phyloP scores from a whole-genome alignment of 2,797 vertebrate genomes.

The Notamacropus eugenii region DNA sequence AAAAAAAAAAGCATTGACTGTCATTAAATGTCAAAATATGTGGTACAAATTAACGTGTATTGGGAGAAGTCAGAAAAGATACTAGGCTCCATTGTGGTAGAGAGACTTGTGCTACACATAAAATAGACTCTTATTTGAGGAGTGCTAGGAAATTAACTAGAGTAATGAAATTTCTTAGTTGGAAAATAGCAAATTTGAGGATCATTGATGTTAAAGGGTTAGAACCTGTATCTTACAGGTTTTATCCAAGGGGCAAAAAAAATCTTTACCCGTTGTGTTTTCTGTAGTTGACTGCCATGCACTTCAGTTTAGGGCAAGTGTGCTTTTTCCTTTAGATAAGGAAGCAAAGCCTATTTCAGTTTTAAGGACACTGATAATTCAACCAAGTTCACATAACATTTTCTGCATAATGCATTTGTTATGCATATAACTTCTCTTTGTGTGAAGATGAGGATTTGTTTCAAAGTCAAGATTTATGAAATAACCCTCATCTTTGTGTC shows the following conservation, averaged over 20 bases:
- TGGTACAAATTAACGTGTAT: background rate
- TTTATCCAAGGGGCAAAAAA: background rate
- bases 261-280: background rate
- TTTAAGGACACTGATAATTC: background rate
- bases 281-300: background rate
- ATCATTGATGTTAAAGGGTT: background rate
- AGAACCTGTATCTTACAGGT: background rate
- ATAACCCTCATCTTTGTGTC: background rate
- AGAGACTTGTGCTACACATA: background rate
- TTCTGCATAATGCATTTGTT: background rate
- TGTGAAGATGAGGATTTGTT: background rate
- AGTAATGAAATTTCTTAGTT: background rate
- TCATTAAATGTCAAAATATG: no score
- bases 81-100: background rate
- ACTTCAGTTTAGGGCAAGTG: background rate
- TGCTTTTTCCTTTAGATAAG: background rate
- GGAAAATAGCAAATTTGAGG: background rate
- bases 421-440: background rate
- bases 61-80: background rate
- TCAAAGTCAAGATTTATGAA: background rate
- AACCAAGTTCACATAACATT: background rate
- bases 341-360: background rate
- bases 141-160: background rate
- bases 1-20: background rate
- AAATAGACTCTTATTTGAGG: background rate